Base-by-base conservation (phyloP, 2,797 vertebrate genomes). In the Hapalemur alaotrensis region DNA sequence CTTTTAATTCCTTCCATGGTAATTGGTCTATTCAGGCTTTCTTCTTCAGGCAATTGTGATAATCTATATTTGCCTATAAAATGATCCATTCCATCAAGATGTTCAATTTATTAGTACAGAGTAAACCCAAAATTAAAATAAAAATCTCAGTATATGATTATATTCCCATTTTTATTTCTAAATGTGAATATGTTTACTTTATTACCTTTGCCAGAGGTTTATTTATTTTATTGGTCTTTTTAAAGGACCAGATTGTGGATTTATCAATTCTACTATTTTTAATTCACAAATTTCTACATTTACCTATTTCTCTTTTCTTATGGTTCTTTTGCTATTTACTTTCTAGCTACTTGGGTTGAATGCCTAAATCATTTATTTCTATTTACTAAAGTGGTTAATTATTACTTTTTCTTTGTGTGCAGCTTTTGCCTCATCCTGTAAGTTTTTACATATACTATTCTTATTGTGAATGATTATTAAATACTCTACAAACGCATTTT, bases 1-100 rank as follows among this genome's bases (percentile, higher is more conserved):
- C 93, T 96, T 97, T 97, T 94, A 97, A 95, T 95, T 97, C 89
- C 91, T 97, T 96, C 96, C 96, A 95, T 96, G 93, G 96, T 92
- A 97, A 97, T 23, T 95, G 93, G 93, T 96, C 95, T 98, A 97
- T 41, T 95, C 96, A 93, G 96, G 89, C 69, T 97, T 95, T 96
- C 97, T 89, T 98, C 97, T 98, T 95, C 96, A 92, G 96, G 95
- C 96, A 98, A 97, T 97, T 97, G 78, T 97, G 97, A 84, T 95
- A 91, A 98, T 80, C 97, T 97, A 97, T 95, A 97, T 96, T 96
- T 94, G 97, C 94, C 97, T 97, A 98, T 96, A 97, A 97, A 97
- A 98, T 94, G 97, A 97, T 97, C 94, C 95, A 96, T 97, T 97
- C 96, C 97, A 96, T 95, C 95, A 97, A 97, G 79, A 97, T 82